These are phyloP conservation scores for Calosoma granatense DNA, from an alignment of 1,140 invertebrate genomes.

Conservation along the genomic window DNA sequence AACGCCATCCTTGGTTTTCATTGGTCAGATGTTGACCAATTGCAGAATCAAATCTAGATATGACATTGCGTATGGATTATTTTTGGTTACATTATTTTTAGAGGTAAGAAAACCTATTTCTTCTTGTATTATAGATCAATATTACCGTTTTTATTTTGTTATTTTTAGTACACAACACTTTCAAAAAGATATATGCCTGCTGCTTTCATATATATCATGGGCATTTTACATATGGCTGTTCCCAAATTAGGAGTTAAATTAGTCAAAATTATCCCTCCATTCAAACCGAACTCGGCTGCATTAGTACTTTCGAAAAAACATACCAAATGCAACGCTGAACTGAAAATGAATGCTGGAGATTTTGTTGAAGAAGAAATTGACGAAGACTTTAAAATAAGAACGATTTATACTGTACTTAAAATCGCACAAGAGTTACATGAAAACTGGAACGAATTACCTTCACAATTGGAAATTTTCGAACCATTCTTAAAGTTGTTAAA, in stretches of 20 bases:
- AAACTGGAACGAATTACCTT: constrained; percentile 30
- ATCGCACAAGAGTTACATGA: constrained; percentile 41
- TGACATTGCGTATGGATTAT: constrained; percentile 70
- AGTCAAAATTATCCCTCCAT: constrained; percentile 52
- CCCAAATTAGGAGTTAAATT: constrained; percentile 43
- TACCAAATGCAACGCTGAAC: constrained; percentile 29
- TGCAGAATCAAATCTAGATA: constrained; percentile 47
- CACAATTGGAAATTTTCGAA: constrained; percentile 35
- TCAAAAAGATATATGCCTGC: constrained; percentile 75
- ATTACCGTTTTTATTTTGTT: constrained; percentile 13
- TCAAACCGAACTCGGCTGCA: constrained; percentile 45
- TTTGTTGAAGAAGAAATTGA: constrained; percentile 41
- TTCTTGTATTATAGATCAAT: background rate
- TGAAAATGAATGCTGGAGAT: constrained; percentile 39
- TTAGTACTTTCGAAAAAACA: constrained; percentile 43
- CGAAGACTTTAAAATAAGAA: constrained; percentile 50
- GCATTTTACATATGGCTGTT: constrained; percentile 52
- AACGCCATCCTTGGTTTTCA: constrained; percentile 72
- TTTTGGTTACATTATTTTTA: constrained; percentile 57
- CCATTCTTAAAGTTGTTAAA: constrained; percentile 38
- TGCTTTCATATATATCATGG: constrained; percentile 63
- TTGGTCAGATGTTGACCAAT: constrained; percentile 64
- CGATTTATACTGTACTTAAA: constrained; percentile 39
- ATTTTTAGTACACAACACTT: constrained; percentile 58
- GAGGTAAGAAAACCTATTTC: constrained; percentile 44